Evolutionary conservation across 1,140 invertebrate species (phyloP).

Genomic region (Proales similis): DNA sequence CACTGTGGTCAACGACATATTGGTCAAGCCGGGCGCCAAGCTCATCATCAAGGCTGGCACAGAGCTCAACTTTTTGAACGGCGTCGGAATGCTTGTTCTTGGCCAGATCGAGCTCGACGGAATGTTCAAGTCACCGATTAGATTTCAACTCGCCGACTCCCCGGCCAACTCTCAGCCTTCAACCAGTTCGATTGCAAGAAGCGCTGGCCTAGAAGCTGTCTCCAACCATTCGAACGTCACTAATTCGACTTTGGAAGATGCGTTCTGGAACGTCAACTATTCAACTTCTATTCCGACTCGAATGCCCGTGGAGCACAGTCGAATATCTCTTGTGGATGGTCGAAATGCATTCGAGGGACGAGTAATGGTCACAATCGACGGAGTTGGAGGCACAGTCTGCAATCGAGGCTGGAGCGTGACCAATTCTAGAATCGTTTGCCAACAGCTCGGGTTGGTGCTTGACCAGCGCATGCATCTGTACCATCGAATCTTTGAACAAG

Average conservation of each 20-base stretch:
- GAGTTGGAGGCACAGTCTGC: slow-evolving; percentile 18
- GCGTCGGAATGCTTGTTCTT: slow-evolving; percentile 34
- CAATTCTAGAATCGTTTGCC: slow-evolving; percentile 32
- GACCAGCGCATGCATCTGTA: slow-evolving; percentile 23
- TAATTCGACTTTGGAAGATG: neutral
- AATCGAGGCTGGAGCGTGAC: slow-evolving; percentile 25
- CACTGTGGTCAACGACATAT: slow-evolving; percentile 25
- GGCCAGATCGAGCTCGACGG: slow-evolving; percentile 31
- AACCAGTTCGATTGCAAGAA: neutral
- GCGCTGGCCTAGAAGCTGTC: neutral
- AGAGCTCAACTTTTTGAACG: slow-evolving; percentile 28
- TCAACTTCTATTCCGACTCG: no score
- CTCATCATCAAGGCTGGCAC: slow-evolving; percentile 21
- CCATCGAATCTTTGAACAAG: neutral
- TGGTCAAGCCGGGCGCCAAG: slow-evolving; percentile 24
- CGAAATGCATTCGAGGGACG: slow-evolving; percentile 10
- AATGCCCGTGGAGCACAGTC: no score
- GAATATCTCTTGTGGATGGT: slow-evolving; percentile 16
- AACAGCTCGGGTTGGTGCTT: slow-evolving; percentile 22
- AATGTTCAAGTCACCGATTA: slow-evolving; percentile 2
- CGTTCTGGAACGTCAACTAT: neutral
- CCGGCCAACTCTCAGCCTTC: no score
- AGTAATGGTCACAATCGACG: slow-evolving; percentile 2
- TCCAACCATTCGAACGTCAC: neutral
- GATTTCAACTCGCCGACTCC: neutral